Evolutionary conservation across 2,797 vertebrate species (phyloP), one percentile per base, ranked within the genome.

Genomic region (Platyrinchus mystaceus): DNA sequence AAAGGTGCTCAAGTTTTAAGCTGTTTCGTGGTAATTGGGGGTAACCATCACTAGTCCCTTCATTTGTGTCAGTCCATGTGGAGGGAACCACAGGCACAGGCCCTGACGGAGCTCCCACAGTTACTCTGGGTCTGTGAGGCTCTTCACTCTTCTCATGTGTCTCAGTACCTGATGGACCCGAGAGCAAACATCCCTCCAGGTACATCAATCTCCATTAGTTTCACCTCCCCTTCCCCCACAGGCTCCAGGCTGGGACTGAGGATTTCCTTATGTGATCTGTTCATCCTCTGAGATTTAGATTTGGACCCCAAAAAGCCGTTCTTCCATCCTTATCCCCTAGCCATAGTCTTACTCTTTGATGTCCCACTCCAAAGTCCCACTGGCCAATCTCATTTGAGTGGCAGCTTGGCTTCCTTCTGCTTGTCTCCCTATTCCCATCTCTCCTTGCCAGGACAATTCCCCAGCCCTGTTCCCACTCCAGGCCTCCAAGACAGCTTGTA

Each of bases 111-210:
- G 80, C 83, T 84, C 39, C 49, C 49, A 11, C 7, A 49, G 84
- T 58, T 83, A 32, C 52, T 18, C 28, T 34, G 70, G 55, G 19
- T 66, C 60, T 89, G 28, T 55, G 75, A 62, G 71, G 46, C 49
- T 70, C 39, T 30, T 85, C 63, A 46, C 34, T 70, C 53, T 59
- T 44, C 84, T 55, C 36, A 3, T 56, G 4, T 19, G 39, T 36
- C 70, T 80, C 64, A 77, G 66, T 8, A 84, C 32, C 24, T 26
- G 32, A 37, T 3, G 37, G 59, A 68, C 84, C 58, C 50, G 63
- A 89, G 36, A 94, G 80, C 58, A 93, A 88, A 82, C 44, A 70
- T 13, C 60, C 89, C 85, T 53, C 67, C 85, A 90, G 69, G 55
- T 82, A 46, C 55, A 56, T 27, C 34, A 77, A 9, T 10, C 87